Base-by-base conservation (phyloP, 2,888 invertebrate species). In the Hedychridium roseum region DNA sequence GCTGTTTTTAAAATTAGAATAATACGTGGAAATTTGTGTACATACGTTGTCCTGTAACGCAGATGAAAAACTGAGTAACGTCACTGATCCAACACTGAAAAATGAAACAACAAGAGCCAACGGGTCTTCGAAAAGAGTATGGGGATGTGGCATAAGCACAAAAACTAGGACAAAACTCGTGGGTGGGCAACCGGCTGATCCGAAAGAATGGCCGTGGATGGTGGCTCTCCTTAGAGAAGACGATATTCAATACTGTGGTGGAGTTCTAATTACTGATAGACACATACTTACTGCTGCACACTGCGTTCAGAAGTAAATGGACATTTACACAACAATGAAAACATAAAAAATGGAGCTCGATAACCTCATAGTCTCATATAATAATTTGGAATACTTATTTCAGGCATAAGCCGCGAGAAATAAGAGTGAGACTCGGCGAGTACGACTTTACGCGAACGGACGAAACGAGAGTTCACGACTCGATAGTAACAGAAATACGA, bases 141-240 rank as follows among this genome's bases (percentile, higher is more conserved):
- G 75, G 81, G 85, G 84, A 31, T 87, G 87, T 63, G 87, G 87
- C 0, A 73, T 83, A 3, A 84, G 82, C 63, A 81, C 82, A 1
- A 81, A 81, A 27, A 74, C 81, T 5, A 80, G 80, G 67, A 63
- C 83, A 0, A 82, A 86, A 20, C 81, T 88, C 21, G 81, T 84
- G 5, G 88, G 88, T 1, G 85, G 89, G 0, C 79, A 83, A 17
- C 85, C 85, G 0, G 86, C 89, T 0, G 85, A 86, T 66, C 83
- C 81, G 1, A 79, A 79, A 35, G 89, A 90, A 70, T 93, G 91
- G 88, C 90, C 90, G 0, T 91, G 93, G 94, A 88, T 93, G 85
- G 92, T 87, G 0, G 91, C 90, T 1, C 76, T 94, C 50, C 83
- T 91, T 11, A 84, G 86, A 0, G 79, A 80, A 2, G 82, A 84